Base-by-base conservation (phyloP, 2,797 vertebrate species). In the Molossus alvarezi region DNA sequence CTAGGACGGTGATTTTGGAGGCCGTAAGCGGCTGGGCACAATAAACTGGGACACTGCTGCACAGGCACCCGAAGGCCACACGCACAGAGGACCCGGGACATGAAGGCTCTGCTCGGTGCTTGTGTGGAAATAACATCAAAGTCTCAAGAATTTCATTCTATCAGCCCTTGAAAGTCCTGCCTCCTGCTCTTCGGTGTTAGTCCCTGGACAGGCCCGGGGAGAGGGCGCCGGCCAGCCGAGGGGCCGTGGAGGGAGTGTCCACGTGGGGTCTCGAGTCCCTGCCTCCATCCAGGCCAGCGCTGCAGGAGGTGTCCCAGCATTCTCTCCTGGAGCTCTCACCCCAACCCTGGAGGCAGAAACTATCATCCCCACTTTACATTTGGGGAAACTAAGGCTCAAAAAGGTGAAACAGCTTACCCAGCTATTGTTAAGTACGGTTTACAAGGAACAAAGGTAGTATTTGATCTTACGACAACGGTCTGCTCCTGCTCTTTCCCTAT, bases 11-110 rank as follows among this genome's bases (percentile, higher is more conserved):
- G 97, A 97, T 98, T 98, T 97, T 81, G 91, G 97, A 98, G 98
- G 98, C 98, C 97, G 93, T 97, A 97, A 98, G 98, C 97, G 97
- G 97, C 97, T 81, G 97, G 98, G 98, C 98, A 96, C 97, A 97
- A 98, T 97, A 97, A 98, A 95, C 87, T 95, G 48, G 95, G 96
- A 97, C 5, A n/a, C 95, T 81, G 80, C 91, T 94, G 88, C 97
- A 97, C 77, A 97, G 98, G 98, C 97, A 98, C 97, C 97, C 97
- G 98, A 98, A 98, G 98, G 97, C 98, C 97, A 80, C 79, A 90
- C 96, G 77, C 41, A 80, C 94, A 93, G 97, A 94, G 88, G 57
- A 88, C 97, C 95, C 48, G 95, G 97, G 94, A 97, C 67, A 65
- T 88, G 62, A 71, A 60, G 93, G 97, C 97, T 96, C 97, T 97